A percentile compares a stretch with the other conserved stretches of the same genome.
Conservation (phyloP, 2,797 vertebrate species). For the Vespertilio murinus region DNA sequence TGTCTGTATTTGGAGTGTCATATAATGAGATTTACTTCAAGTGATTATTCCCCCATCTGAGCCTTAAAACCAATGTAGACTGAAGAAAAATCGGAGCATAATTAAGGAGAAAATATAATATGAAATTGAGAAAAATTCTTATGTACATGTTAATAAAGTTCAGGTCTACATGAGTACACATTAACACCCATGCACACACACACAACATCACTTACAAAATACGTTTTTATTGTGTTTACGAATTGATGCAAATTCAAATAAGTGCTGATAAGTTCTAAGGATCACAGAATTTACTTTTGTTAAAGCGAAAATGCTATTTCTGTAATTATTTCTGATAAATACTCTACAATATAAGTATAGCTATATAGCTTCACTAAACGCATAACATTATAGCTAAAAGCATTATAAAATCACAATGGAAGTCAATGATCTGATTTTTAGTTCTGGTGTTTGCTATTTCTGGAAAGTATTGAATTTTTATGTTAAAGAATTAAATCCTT, state of each 20-base stretch:
- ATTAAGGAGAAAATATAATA: not conserved
- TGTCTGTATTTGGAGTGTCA: not conserved
- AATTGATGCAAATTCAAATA: not conserved
- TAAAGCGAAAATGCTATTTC: not conserved
- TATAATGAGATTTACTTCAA: not conserved
- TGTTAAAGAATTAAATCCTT: not conserved
- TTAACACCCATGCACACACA: not conserved
- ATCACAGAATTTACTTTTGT: not conserved
- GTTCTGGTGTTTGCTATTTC: conserved; percentile 3
- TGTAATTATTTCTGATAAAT: not conserved
- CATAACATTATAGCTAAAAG: not conserved
- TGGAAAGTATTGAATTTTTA: conserved; percentile 1
- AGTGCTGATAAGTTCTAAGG: not conserved
- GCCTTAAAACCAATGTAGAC: not conserved
- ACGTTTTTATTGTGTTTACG: not conserved
- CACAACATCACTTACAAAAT: not conserved
- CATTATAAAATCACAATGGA: not conserved
- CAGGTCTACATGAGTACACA: not conserved
- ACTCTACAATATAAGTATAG: not conserved
- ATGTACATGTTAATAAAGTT: not conserved
- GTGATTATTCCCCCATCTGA: not conserved
- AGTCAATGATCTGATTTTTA: not conserved
- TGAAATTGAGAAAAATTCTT: not conserved
- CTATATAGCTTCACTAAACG: not conserved
- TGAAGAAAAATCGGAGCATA: not conserved